Evolutionary conservation across 2,888 invertebrate genomes (phyloP).

Genomic region (Digitonthophagus gazella): DNA sequence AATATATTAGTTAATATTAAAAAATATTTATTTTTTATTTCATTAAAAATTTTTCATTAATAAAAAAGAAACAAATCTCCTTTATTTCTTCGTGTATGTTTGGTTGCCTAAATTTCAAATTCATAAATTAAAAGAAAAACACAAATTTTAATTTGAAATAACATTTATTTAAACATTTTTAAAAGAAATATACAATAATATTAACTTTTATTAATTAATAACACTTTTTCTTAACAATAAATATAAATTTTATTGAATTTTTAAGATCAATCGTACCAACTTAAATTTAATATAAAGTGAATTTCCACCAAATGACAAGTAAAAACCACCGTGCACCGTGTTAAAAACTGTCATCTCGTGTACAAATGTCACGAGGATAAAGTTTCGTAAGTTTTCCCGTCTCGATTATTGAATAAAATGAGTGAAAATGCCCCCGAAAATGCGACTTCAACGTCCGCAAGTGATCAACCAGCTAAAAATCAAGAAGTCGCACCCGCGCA

Average conservation of each 20-base stretch:
- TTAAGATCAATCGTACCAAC: neutral
- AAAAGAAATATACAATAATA: too few relatives aligned
- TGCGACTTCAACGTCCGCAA: neutral
- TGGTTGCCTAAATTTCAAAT: too few relatives aligned
- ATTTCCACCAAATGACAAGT: conserved; percentile 13
- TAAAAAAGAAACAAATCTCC: too few relatives aligned
- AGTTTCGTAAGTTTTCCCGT: conserved; percentile 3
- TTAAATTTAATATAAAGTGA: neutral
- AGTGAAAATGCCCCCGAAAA: conserved; percentile 12
- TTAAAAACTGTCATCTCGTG: conserved; percentile 6
- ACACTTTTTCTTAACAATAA: too few relatives aligned
- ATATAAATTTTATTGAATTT: neutral
- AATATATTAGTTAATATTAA: too few relatives aligned
- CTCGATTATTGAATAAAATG: conserved; percentile 3
- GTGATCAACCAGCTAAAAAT: neutral
- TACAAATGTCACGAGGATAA: conserved; percentile 5
- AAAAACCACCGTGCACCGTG: neutral
- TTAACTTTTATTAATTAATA: too few relatives aligned
- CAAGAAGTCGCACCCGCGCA: conserved; percentile 4
- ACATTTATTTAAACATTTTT: too few relatives aligned
- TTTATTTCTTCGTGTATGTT: too few relatives aligned
- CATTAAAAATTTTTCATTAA: too few relatives aligned
- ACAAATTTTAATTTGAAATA: too few relatives aligned
- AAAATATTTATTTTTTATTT: neutral
- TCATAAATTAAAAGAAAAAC: too few relatives aligned